Percentiles rank a stretch among this genome's conserved stretches.
These are phyloP conservation scores for Caenorhabditis doughertyi DNA, from an alignment of 2,888 invertebrate genomes.

Conservation along the genomic window DNA sequence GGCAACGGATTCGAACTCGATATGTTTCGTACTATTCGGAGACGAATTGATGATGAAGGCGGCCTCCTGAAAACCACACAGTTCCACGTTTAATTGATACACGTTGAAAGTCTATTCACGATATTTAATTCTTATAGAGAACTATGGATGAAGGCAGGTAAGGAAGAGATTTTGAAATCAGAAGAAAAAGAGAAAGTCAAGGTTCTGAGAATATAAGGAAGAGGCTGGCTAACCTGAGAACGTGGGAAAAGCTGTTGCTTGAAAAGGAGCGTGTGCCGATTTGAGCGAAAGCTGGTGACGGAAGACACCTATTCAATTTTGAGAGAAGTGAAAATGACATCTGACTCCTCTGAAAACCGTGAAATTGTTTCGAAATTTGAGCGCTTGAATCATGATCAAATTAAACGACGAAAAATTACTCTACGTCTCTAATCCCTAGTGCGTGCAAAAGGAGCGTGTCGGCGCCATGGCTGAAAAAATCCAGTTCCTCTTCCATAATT, in stretches of 20 bases:
- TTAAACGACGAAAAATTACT: slow-evolving; percentile 42
- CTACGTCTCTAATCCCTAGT: neutral
- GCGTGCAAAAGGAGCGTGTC: slow-evolving; percentile 9
- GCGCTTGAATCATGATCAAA: slow-evolving; percentile 5
- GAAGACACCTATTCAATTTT: slow-evolving; percentile 30
- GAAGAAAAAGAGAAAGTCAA: neutral
- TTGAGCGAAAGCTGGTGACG: slow-evolving; percentile 38
- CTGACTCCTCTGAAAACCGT: slow-evolving; percentile 35
- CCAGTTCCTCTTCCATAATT: neutral
- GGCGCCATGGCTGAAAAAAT: neutral
- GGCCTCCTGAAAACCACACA: slow-evolving; percentile 25
- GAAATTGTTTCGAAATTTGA: neutral
- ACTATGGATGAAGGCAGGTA: neutral
- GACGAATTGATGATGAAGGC: slow-evolving; percentile 6
- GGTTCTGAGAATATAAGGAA: neutral
- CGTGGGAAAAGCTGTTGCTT: slow-evolving; percentile 33
- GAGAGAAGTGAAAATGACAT: slow-evolving; percentile 60
- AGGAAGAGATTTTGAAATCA: neutral
- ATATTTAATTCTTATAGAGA: neutral
- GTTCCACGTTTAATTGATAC: neutral
- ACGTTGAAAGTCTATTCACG: slow-evolving; percentile 1
- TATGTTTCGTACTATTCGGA: slow-evolving; percentile 52
- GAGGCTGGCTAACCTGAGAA: slow-evolving; percentile 61
- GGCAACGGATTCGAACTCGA: slow-evolving; percentile 55
- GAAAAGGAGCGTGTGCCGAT: slow-evolving; percentile 51